Evolutionary conservation across 2,113 vertebrate species (phyloP), one percentile per base, ranked within the genome.

Genomic region (Myodes glareolus): DNA sequence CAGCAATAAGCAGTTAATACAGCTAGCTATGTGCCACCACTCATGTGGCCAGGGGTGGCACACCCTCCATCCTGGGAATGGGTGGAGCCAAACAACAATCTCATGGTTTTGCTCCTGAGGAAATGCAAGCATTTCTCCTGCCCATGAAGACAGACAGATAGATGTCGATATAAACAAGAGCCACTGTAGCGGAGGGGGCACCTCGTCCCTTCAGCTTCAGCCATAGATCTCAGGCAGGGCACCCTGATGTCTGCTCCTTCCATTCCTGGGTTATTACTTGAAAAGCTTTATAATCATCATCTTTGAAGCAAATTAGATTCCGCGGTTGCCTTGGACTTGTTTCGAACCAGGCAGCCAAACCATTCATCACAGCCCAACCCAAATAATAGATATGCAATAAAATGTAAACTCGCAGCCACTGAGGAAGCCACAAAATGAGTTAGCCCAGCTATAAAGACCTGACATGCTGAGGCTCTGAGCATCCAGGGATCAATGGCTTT

Each of bases 361-460:
- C 97, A 97, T 98, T 97, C 95, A 96, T 95, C 95, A 94, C 73
- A 97, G 91, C 90, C 90, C 95, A 45, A 82, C 96, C 72, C 95
- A 88, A 95, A 77, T 96, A 97, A 97, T 86, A 98, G 95, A 98
- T 97, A 95, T 25, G 94, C 91, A 97, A 95, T 97, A 97, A 98
- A 98, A 97, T 76, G 96, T 97, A 98, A 98, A 98, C 90, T 88
- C 63, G 29, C 84, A 5, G 96, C 45, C 90, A 80, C 98, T 97
- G 97, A 97, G 95, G 93, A 97, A 93, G 77, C 92, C 72, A 19
- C 98, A 94, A 97, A 98, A 92, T 98, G 94, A 96, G 98, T 98
- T 98, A 97, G 97, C 91, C 97, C 89, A 47, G 77, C 95, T 96
- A 27, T 97, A 96, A 98, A 98, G 95, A 25, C 91, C 88, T 96